Evolutionary conservation across 1,140 invertebrate species (phyloP), one percentile per base, ranked within the genome.

Genomic region (Drosophila pectinifera): DNA sequence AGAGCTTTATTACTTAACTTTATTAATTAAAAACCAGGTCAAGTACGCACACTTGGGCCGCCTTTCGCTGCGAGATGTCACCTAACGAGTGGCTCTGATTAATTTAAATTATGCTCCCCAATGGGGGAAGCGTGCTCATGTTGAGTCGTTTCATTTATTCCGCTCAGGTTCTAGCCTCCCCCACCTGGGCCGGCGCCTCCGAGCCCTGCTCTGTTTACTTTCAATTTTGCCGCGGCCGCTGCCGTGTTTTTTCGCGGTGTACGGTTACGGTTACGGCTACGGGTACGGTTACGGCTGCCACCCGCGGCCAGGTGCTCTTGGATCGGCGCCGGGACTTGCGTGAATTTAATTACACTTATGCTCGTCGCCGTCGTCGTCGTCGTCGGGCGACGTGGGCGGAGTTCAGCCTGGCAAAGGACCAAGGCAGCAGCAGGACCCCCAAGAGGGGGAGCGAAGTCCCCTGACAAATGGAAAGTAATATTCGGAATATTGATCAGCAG

Each of bases 261-360:
- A 62, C 14, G 6, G 7, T 18, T 56, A 34, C 28, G 4, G 4
- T 20, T 14, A 20, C 48, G n/a, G 18, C n/a, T 10, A 62, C 14
- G 6, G 7, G 14, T 56, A 34, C 28, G 4, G 4, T 20, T 14
- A 20, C 48, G n/a, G 18, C n/a, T n/a, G n/a, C n/a, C n/a, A 10
- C 18, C 45, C 39, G 24, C 18, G 43, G 36, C n/a, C n/a, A n/a
- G n/a, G n/a, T n/a, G n/a, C n/a, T n/a, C n/a, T n/a, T n/a, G n/a
- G n/a, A n/a, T n/a, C n/a, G n/a, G n/a, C n/a, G 64, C 38, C 56
- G 42, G 73, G 57, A 39, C 20, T 57, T 67, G 61, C 53, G 80
- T 76, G 74, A 88, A 85, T 85, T 85, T 85, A 85, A 85, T 85
- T 85, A 85, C 65, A 86, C 73, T 86, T 84, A 73, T 69, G 74